Base-by-base conservation (phyloP, 2,113 vertebrate genomes). In the Leuciscus idus region DNA sequence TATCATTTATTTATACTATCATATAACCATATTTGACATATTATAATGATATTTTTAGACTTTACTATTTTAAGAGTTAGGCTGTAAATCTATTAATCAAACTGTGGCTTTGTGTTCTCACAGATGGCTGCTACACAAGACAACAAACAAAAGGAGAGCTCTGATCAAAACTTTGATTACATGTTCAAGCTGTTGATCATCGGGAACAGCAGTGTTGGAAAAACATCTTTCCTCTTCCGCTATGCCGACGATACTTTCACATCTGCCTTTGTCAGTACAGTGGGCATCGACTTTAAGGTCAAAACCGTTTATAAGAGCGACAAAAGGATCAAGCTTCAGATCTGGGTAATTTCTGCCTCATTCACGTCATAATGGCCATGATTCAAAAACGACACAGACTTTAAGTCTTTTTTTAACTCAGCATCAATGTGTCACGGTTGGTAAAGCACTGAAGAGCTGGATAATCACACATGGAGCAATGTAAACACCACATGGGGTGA, bases 221-320 rank as follows among this genome's bases (percentile, higher is more conserved):
- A 98, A 85, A 98, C 97, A 0, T 98, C 97, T 9, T 98, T 99
- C 92, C 95, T 99, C 81, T 99, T 99, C 93, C 97, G 98, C 89
- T 99, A 99, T 0, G 97, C 98, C 0, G 98, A 99, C 19, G 98
- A 99, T 87, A 97, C 97, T 89, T 99, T 99, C 91, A 99, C 98
- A 0, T 99, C 98, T 28, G 98, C 98, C 52, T 99, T 99, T 13
- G 97, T 99, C 93, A 99, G 98, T 96, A 99, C 98, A 0, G 98
- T 99, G 33, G 98, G 98, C 84, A 99, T 99, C 0, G 98, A 99
- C 95, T 99, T 99, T 94, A 99, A 99, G 95, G 97, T 99, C 59
- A 99, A 99, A 95, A 99, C 98, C 0, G 97, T 99, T 86, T 99
- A 97, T 94, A 99, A 96, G 95, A 99, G 99, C 64, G 98, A 98